phyloP scores from a whole-genome alignment of 2,797 vertebrate species.

The Phataginus tricuspis region DNA sequence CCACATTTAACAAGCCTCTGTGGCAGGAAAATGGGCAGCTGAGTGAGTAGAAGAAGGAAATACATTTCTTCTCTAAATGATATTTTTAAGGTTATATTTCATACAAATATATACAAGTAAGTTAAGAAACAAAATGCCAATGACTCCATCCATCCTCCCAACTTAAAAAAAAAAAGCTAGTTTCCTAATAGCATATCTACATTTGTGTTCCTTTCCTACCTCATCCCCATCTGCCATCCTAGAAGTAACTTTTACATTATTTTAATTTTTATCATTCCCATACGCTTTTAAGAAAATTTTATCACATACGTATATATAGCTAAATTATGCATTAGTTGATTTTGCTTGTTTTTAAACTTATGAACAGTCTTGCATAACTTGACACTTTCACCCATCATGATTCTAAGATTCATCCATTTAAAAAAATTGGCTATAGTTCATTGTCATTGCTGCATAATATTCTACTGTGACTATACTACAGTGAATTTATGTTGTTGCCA shows the following conservation, averaged over 20 bases:
- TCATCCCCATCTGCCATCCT: not conserved
- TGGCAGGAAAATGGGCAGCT: not conserved
- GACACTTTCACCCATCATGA: not conserved
- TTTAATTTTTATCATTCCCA: not conserved
- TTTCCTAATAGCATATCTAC: not conserved
- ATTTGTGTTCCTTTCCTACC: not conserved
- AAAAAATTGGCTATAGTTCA: not conserved
- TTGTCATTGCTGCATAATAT: not conserved
- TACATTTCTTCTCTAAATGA: not conserved
- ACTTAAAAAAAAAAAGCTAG: not conserved
- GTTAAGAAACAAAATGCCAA: not conserved
- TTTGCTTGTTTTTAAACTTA: conserved; percentile 25
- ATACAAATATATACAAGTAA: not conserved
- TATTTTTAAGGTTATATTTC: conserved; percentile 33
- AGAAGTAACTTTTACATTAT: not conserved
- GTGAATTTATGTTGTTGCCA: not conserved
- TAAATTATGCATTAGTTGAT: not conserved
- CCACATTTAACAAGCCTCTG: not conserved
- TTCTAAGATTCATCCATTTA: conserved; percentile 16
- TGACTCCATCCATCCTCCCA: not conserved
- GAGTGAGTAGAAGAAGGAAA: not conserved
- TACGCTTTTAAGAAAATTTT: conserved; percentile 11
- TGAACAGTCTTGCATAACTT: not conserved
- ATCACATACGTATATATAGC: not conserved
- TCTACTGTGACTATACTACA: not conserved